A percentile compares a stretch with the other conserved stretches of the same genome.
phyloP scores from a whole-genome alignment of 2,113 vertebrate genomes.

The Colistium nudipinnis region DNA sequence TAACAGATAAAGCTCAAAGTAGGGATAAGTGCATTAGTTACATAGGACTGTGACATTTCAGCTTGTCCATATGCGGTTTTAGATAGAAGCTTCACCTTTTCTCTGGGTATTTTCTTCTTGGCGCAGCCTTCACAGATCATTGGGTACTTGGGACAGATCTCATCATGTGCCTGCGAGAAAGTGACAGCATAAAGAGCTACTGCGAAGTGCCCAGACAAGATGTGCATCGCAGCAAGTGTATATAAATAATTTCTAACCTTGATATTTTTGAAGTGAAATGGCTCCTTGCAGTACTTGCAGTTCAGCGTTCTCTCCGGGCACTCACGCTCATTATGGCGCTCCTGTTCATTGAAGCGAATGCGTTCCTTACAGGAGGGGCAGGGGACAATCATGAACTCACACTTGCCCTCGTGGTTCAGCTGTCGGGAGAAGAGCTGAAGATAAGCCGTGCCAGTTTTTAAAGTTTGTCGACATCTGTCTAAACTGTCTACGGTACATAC shows the following conservation, averaged over 20 bases:
- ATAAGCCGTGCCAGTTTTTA: not conserved
- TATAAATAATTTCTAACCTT: conserved; percentile 77
- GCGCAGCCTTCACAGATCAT: conserved; percentile 94
- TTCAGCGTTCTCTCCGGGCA: conserved; percentile 85
- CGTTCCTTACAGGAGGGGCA: conserved; percentile 82
- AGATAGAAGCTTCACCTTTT: conserved; percentile 83
- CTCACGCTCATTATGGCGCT: conserved; percentile 85
- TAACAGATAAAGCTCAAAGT: too few relatives aligned
- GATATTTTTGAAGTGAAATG: conserved; percentile 82
- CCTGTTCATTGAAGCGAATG: conserved; percentile 83
- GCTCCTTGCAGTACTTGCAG: conserved; percentile 86
- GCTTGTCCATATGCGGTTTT: not conserved
- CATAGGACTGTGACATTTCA: not conserved
- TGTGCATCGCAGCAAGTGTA: not conserved
- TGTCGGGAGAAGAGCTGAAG: conserved; percentile 17
- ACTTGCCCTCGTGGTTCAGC: conserved; percentile 83
- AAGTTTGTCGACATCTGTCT: not conserved
- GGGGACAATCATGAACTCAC: conserved; percentile 82
- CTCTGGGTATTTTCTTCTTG: conserved; percentile 91
- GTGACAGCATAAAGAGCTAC: not conserved
- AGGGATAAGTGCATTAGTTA: not conserved
- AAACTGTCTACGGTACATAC: not conserved
- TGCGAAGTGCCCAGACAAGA: not conserved
- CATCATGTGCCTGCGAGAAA: conserved; percentile 86
- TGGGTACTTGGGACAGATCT: conserved; percentile 92